Percentiles rank a stretch among this genome's conserved stretches.
These are phyloP conservation scores for Ips typographus DNA, from an alignment of 1,140 invertebrate genomes.

Conservation along the genomic window DNA sequence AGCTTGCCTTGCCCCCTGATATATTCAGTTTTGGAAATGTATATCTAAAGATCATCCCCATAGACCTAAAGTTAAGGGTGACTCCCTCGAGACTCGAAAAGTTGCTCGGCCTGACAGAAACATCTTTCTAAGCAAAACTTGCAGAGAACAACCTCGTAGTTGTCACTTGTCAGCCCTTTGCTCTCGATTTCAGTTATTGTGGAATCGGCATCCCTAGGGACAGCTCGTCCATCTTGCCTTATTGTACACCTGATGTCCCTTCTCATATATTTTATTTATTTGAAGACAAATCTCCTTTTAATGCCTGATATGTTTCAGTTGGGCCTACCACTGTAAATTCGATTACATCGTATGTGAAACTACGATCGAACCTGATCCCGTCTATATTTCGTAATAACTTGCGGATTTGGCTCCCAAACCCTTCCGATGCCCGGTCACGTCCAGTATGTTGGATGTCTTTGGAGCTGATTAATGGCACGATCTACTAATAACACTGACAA, in stretches of 20 bases:
- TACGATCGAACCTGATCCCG: too few relatives aligned
- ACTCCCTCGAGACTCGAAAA: conserved; percentile 39
- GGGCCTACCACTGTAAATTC: too few relatives aligned
- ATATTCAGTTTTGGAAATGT: too few relatives aligned
- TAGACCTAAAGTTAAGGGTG: conserved; percentile 10
- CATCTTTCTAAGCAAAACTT: conserved; percentile 42
- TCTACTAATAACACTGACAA: conserved; percentile 29
- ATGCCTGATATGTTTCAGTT: too few relatives aligned
- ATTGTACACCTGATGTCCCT: conserved; percentile 8
- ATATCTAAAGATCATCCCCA: not conserved
- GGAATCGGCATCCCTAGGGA: conserved; percentile 36
- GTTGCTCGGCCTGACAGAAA: conserved; percentile 42
- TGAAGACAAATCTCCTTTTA: too few relatives aligned
- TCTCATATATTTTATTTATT: too few relatives aligned
- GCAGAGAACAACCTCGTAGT: conserved; percentile 41
- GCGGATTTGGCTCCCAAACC: not conserved
- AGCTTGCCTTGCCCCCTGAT: too few relatives aligned
- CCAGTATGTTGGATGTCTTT: conserved; percentile 31
- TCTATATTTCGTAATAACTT: too few relatives aligned
- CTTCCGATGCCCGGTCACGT: conserved; percentile 20
- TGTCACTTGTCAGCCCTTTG: conserved; percentile 46
- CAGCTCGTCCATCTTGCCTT: conserved; percentile 12
- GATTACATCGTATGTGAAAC: too few relatives aligned
- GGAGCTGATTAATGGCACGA: conserved; percentile 28
- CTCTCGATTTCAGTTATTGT: conserved; percentile 37